These are phyloP conservation scores for Gymnogyps californianus DNA, from an alignment of 2,113 vertebrate species.

Conservation along the genomic window DNA sequence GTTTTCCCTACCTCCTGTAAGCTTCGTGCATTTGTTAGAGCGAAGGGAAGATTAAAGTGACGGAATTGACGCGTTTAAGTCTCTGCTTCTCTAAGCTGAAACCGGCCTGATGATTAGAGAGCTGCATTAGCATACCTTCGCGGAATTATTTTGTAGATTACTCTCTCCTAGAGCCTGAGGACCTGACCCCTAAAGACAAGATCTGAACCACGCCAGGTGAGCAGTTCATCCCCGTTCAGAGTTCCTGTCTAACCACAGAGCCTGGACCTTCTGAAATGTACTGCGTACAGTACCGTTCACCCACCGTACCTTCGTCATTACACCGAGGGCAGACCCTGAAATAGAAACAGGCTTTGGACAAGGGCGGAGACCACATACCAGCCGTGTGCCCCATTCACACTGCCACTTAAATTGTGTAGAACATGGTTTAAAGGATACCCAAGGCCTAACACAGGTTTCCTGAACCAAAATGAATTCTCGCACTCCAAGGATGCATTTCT, in stretches of 20 bases:
- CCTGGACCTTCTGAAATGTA: too few relatives aligned
- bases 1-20: background rate
- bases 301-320: rapidly evolving
- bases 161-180: background rate
- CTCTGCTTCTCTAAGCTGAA: background rate
- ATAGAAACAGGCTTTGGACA: rapidly evolving
- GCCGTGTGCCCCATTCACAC: rapidly evolving
- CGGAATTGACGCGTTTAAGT: background rate
- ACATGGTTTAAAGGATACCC: rapidly evolving
- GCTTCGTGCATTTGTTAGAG: background rate
- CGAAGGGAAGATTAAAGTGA: background rate
- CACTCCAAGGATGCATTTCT: background rate
- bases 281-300: rapidly evolving
- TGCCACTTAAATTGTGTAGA: rapidly evolving
- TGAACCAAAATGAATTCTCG: too few relatives aligned
- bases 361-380: background rate
- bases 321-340: background rate
- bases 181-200: background rate
- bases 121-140: background rate
- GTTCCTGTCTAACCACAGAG: background rate
- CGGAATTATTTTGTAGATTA: rapidly evolving
- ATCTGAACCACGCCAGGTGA: background rate
- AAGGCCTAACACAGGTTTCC: background rate
- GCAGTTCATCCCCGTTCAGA: background rate
- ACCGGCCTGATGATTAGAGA: too few relatives aligned